Conservation (phyloP, 2,797 vertebrate genomes). For the Euthynnus affinis region DNA sequence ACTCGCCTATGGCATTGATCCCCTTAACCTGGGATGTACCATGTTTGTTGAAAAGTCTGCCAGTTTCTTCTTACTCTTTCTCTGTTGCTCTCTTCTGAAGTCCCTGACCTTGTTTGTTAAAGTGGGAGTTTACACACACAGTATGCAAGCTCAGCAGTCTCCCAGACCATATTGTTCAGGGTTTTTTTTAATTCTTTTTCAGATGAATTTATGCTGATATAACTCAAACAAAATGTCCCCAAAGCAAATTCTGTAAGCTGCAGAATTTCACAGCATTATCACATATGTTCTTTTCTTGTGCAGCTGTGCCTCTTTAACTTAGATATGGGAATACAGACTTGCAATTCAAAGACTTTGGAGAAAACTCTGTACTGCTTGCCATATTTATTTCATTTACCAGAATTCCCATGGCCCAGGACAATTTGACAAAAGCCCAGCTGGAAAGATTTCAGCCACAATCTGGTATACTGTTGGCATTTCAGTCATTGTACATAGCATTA, state of each 20-base stretch:
- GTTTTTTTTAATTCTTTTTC: neutral
- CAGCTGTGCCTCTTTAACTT: slow-evolving; percentile 19
- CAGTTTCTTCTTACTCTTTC: no score
- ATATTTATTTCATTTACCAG: neutral
- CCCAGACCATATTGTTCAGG: neutral
- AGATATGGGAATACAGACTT: neutral
- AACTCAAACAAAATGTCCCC: slow-evolving; percentile 18
- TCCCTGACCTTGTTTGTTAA: no score
- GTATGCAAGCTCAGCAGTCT: slow-evolving; percentile 9
- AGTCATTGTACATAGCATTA: neutral
- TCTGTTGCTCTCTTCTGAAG: no score
- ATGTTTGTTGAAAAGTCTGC: no score
- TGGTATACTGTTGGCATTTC: neutral
- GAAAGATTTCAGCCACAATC: neutral
- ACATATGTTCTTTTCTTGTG: neutral
- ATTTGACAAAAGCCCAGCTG: neutral
- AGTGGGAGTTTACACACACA: neutral
- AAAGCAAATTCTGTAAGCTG: neutral
- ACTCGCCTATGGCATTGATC: no score
- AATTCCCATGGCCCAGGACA: neutral
- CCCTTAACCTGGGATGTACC: no score
- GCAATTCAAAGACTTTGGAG: neutral
- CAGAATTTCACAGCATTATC: slow-evolving; percentile 4
- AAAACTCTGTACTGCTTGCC: neutral
- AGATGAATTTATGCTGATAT: neutral